Conservation (phyloP, 2,888 invertebrate genomes). For the Stenodema calcarata region DNA sequence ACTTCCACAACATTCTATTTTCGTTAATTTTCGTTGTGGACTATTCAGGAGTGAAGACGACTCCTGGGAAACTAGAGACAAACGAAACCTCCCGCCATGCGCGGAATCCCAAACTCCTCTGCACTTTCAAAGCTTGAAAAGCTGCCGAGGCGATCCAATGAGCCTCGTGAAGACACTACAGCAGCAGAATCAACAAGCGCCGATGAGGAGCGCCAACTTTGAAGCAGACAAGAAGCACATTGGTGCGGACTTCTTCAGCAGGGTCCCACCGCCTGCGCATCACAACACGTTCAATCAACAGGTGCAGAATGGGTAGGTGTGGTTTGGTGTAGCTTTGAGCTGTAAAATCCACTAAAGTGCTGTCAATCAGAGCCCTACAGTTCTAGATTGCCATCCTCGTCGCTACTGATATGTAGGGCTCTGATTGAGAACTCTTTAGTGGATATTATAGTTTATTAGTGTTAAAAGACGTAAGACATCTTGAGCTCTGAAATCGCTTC, state of each 20-base stretch:
- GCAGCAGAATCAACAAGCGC: constrained; percentile 60
- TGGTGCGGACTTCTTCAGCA: constrained; percentile 62
- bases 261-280: constrained; percentile 75
- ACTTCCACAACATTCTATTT: no score
- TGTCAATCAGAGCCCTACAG: no score
- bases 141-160: constrained; percentile 78
- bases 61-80: constrained; percentile 8
- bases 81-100: not conserved
- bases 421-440: no score
- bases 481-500: no score
- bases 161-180: constrained; percentile 74
- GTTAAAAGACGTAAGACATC: no score
- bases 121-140: constrained; percentile 74
- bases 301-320: constrained; percentile 65
- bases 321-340: not conserved
- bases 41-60: not conserved
- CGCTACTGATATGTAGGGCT: no score
- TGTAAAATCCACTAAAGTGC: no score
- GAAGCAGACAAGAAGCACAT: constrained; percentile 59
- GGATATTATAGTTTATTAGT: no score
- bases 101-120: not conserved
- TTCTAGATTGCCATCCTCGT: no score
- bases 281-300: constrained; percentile 62
- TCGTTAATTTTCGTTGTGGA: no score
- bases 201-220: constrained; percentile 56